Conservation (phyloP, 2,797 vertebrate species). For the Enteromius mattozi region DNA sequence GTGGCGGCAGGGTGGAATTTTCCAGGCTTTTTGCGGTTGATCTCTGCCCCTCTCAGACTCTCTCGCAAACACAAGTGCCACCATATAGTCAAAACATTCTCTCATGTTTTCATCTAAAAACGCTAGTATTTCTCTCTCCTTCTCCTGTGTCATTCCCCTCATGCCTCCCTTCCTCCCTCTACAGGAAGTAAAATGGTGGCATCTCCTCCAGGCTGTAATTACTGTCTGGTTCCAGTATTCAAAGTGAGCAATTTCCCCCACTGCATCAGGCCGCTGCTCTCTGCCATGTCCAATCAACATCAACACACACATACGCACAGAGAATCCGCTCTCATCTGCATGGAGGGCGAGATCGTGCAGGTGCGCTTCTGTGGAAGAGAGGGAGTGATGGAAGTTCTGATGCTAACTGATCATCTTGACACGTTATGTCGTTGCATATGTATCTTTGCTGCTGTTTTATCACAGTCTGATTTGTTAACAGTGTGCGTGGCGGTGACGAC, state of each 20-base stretch:
- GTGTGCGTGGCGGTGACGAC: neutral
- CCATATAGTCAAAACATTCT: slow-evolving; percentile 16
- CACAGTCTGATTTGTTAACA: slow-evolving; percentile 5
- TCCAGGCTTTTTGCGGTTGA: slow-evolving; percentile 24
- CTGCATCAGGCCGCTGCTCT: slow-evolving; percentile 56
- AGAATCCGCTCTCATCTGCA: slow-evolving; percentile 56
- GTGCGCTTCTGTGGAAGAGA: slow-evolving; percentile 23
- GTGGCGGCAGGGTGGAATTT: slow-evolving; percentile 7
- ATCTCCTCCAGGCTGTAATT: slow-evolving; percentile 64
- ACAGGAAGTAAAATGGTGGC: slow-evolving; percentile 51
- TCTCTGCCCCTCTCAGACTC: neutral
- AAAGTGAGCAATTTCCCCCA: slow-evolving; percentile 65
- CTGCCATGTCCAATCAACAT: slow-evolving; percentile 70
- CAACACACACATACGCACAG: slow-evolving; percentile 61
- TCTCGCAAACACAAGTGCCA: neutral
- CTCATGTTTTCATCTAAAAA: neutral
- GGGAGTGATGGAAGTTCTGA: slow-evolving; percentile 43
- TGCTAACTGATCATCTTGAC: slow-evolving; percentile 12
- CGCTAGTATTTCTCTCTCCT: neutral
- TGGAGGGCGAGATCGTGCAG: slow-evolving; percentile 26
- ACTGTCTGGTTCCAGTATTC: slow-evolving; percentile 62
- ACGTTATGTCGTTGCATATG: neutral
- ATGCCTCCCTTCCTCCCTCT: slow-evolving; percentile 27
- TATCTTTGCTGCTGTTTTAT: slow-evolving; percentile 14
- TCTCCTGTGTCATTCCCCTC: slow-evolving; percentile 12